phyloP scores from a whole-genome alignment of 2,888 invertebrate species.

The Pteria penguin region DNA sequence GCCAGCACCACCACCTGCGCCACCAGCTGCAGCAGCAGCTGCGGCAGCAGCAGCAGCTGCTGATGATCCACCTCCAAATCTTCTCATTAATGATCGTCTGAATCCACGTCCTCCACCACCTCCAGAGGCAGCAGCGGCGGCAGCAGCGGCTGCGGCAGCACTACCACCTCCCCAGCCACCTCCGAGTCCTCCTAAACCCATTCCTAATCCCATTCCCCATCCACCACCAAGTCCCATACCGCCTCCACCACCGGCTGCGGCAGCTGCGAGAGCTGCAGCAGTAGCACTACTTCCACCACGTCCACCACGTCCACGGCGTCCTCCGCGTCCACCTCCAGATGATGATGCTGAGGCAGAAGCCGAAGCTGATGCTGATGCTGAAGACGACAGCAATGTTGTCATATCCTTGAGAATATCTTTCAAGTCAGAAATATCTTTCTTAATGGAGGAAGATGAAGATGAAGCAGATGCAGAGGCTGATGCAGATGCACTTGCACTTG shows the following conservation, averaged over 20 bases:
- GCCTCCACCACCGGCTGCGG: neutral
- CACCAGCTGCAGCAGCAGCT: neutral
- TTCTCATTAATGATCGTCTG: neutral
- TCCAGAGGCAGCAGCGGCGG: neutral
- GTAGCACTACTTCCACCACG: neutral
- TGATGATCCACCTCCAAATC: neutral
- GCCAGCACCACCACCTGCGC: neutral
- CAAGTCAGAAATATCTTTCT: neutral
- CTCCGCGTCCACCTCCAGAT: conserved; percentile 7
- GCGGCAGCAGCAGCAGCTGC: neutral
- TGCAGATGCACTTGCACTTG: neutral
- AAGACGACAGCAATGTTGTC: neutral
- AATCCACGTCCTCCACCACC: neutral
- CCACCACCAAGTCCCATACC: neutral
- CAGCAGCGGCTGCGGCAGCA: neutral
- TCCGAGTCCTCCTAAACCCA: neutral
- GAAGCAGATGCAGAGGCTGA: neutral
- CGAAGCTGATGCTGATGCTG: neutral
- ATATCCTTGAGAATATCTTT: neutral
- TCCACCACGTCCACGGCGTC: neutral
- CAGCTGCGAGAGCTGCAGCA: neutral
- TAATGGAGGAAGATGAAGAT: no score
- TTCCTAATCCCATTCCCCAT: neutral
- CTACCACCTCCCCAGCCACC: neutral
- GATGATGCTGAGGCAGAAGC: neutral